Conservation (phyloP, 2,888 invertebrate species). For the Anarsia innoxiella region DNA sequence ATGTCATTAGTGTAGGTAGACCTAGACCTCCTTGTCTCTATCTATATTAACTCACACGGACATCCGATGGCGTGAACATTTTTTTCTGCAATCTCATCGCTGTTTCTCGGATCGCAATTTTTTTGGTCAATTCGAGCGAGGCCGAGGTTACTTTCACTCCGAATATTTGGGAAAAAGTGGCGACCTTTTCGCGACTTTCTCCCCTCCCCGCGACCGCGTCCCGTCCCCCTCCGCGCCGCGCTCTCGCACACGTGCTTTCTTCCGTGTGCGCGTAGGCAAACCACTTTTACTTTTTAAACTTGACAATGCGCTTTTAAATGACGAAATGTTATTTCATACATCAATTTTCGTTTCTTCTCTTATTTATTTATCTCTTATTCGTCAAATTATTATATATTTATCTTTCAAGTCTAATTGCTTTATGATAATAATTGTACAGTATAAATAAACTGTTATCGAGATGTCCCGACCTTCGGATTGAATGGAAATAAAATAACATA, state of each 20-base stretch:
- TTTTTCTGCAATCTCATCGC: too few relatives aligned
- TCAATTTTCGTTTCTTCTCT: too few relatives aligned
- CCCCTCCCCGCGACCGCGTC: conserved; percentile 29
- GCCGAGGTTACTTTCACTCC: conserved; percentile 60
- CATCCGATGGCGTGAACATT: too few relatives aligned
- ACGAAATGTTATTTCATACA: conserved; percentile 7
- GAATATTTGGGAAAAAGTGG: conserved; percentile 74
- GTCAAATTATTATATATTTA: too few relatives aligned
- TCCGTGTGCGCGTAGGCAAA: conserved; percentile 48
- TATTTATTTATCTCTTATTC: too few relatives aligned
- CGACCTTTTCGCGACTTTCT: conserved; percentile 73
- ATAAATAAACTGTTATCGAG: neutral
- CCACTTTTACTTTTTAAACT: conserved; percentile 65
- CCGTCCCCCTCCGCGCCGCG: conserved; percentile 18
- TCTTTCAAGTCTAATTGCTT: neutral
- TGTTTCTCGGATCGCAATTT: conserved; percentile 25
- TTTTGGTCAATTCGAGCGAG: conserved; percentile 53
- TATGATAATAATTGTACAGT: neutral
- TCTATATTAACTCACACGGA: too few relatives aligned
- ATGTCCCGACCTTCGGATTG: too few relatives aligned
- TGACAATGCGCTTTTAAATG: conserved; percentile 19
- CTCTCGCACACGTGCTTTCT: conserved; percentile 43
- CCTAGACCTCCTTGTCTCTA: too few relatives aligned
- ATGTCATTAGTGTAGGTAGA: too few relatives aligned
- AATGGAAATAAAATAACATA: too few relatives aligned